Base-by-base conservation (phyloP, 2,113 vertebrate genomes). In the Pangasianodon hypophthalmus region DNA sequence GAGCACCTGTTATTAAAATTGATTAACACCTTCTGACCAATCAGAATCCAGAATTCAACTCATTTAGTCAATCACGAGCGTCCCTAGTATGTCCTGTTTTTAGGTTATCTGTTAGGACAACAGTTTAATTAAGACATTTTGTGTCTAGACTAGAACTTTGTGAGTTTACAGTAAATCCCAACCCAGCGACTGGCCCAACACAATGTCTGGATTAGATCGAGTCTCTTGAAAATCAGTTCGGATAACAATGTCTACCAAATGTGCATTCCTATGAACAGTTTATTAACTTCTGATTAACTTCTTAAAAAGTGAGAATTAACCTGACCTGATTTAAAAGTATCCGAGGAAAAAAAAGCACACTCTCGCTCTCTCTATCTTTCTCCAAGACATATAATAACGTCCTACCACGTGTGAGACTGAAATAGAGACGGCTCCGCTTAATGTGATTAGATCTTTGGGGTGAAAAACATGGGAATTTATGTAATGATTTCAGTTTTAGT, bases 401-500 rank as follows among this genome's bases (percentile, higher is more conserved):
- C 82, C 82, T 60, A 84, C 32, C 32, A 44, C 46, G 24, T 79
- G 77, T 48, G 60, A 80, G 81, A 77, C 81, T 48, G 81, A 84
- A 90, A 88, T 80, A 54, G 84, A 86, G 48, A 84, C 46, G 79
- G 83, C 80, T 77, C 86, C 79, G 60, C 58, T 87, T 92, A 90
- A 92, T 88, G 84, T 69, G 41, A 93, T 93, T 87, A 90, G 87
- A 73, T 91, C 87, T 87, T 88, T 91, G 82, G 86, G 89, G 79
- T 88, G 71, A 86, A 86, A 77, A 88, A 91, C 88, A 90, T 89
- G 58, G 85, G 85, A 79, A 90, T 92, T 82, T 92, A 91, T 92
- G 87, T 92, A 89, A 90, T 90, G 87, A 93, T 92, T 77, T 90
- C 50, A 64, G 84, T 92, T 89, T 90, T 87, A 91, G 86, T 89